Evolutionary conservation across 2,797 vertebrate genomes (phyloP), one percentile per base, ranked within the genome.

Genomic region (Sebastes matsubarae): DNA sequence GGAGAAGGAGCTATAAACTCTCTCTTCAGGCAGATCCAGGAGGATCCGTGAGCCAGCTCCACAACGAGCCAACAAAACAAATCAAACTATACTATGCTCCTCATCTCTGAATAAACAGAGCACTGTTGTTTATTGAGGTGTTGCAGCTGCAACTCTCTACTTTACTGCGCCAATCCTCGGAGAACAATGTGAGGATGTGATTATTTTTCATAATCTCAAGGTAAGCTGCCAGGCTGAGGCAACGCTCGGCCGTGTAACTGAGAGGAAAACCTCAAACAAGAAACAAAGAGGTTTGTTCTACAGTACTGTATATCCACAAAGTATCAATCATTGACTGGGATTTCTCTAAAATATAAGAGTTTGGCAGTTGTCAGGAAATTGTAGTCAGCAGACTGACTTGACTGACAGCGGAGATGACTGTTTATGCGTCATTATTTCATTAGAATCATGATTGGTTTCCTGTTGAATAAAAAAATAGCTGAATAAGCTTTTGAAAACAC

Each of bases 161-260:
- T 79, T 80, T 42, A 63, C 81, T 61, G 66, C 16, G 29, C 74
- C 83, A 87, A 50, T 87, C 80, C 84, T 77, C 29, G 0, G 79
- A 85, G 80, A 87, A 88, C 86, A 90, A 93, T 89, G 86, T 42
- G 70, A 87, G 86, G 88, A 89, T 89, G 75, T 90, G 66, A 87
- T 89, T 82, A 82, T 90, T 88, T 75, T 77, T 85, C 74, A 85
- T 89, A 83, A 87, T 86, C 86, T 80, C 60, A 83, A 82, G 72
- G 82, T 88, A 83, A 87, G 54, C 85, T 81, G 79, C 70, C 70
- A 77, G 83, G 38, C 57, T 18, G 82, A 68, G 55, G 75, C 71
- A 83, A 78, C 24, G 2, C 46, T 34, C 6, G 12, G 8, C 63
- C 64, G 60, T 63, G 16, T 36, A 52, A 81, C 52, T 10, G 42